phyloP scores from a whole-genome alignment of 2,888 invertebrate species.

The Chromoteleia sp. region DNA sequence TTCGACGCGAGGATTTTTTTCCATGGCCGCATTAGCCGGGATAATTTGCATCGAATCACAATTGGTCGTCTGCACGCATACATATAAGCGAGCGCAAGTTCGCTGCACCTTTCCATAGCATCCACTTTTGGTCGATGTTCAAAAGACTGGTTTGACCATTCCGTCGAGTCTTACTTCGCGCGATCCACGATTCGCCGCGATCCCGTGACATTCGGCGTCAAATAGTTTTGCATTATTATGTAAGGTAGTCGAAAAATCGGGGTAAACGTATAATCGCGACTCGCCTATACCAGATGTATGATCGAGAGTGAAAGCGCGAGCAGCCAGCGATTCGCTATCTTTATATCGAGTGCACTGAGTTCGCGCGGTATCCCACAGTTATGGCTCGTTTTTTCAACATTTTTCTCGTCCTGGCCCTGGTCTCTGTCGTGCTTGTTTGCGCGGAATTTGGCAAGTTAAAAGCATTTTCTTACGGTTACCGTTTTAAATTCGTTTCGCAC shows the following conservation, averaged over 20 bases:
- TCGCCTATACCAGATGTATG: constrained; percentile 79
- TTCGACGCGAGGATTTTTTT: background rate
- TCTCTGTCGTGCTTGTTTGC: constrained; percentile 56
- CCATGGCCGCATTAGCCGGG: background rate
- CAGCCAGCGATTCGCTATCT: constrained; percentile 67
- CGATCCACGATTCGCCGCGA: constrained; percentile 20
- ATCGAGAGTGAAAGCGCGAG: constrained; percentile 82
- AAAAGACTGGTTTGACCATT: constrained; percentile 54
- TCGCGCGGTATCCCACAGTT: constrained; percentile 16
- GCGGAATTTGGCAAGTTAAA: constrained; percentile 79
- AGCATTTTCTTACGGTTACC: background rate
- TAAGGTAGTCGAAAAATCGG: constrained; percentile 78
- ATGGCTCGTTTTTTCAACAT: constrained; percentile 58
- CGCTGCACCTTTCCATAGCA: constrained; percentile 57
- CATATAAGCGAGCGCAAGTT: constrained; percentile 36
- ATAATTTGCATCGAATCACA: constrained; percentile 40
- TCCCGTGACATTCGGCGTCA: constrained; percentile 50
- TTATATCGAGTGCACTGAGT: constrained; percentile 51
- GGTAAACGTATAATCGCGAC: constrained; percentile 72
- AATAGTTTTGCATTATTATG: constrained; percentile 72
- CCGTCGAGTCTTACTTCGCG: constrained; percentile 23
- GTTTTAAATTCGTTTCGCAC: background rate
- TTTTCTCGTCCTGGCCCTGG: constrained; percentile 42
- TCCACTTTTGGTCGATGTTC: constrained; percentile 45
- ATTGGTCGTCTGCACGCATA: constrained; percentile 27